Evolutionary conservation across 2,888 invertebrate genomes (phyloP).

Genomic region (Cepaea hortensis): DNA sequence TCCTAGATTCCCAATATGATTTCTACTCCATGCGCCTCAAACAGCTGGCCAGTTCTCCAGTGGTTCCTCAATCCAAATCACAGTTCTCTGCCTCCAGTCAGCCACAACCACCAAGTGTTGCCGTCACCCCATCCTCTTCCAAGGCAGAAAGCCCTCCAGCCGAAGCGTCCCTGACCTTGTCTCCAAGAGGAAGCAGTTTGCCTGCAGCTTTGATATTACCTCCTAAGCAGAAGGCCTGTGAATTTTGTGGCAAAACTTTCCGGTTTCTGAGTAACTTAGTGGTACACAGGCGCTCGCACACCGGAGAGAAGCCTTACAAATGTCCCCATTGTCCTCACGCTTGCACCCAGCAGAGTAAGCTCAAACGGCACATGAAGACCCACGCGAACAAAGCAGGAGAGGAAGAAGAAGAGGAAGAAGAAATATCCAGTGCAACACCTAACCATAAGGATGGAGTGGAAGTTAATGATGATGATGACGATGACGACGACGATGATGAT

Average conservation of each 20-base stretch:
- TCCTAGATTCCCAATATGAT: slow-evolving; percentile 79
- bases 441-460: slow-evolving; percentile 76
- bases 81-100: slow-evolving; percentile 58
- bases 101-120: neutral
- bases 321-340: slow-evolving; percentile 94
- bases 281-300: slow-evolving; percentile 94
- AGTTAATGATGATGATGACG: slow-evolving; percentile 75
- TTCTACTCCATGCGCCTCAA: slow-evolving; percentile 99
- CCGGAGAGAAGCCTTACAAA: slow-evolving; percentile 92
- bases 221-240: slow-evolving; percentile 81
- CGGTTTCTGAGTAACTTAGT: slow-evolving; percentile 94
- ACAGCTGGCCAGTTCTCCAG: slow-evolving; percentile 88
- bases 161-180: slow-evolving; percentile 5
- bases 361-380: slow-evolving; percentile 93
- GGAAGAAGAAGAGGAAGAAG: slow-evolving; percentile 47
- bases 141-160: slow-evolving; percentile 43
- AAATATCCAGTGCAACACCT: slow-evolving; percentile 43
- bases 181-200: neutral
- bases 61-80: slow-evolving; percentile 11
- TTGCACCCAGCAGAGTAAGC: slow-evolving; percentile 90
- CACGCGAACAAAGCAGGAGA: slow-evolving; percentile 78
- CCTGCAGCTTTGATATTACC: slow-evolving; percentile 43
- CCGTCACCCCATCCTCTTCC: slow-evolving; percentile 53
- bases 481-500: slow-evolving; percentile 71
- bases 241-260: slow-evolving; percentile 95